A percentile compares a stretch with the other conserved stretches of the same genome.
These are phyloP conservation scores for Notamacropus eugenii DNA, from an alignment of 2,797 vertebrate genomes.

Conservation along the genomic window DNA sequence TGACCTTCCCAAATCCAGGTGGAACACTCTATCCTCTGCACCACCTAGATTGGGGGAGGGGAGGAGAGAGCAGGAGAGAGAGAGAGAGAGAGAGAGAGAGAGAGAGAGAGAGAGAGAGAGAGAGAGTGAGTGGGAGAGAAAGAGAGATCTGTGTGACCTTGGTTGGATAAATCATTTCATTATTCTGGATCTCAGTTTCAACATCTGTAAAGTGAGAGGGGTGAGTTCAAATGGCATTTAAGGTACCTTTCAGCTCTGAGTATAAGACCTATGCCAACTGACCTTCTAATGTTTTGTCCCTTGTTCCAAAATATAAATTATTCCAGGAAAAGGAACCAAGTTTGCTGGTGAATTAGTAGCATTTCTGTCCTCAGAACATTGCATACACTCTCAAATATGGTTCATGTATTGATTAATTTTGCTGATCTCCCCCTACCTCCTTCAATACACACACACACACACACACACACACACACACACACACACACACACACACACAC, in stretches of 20 bases:
- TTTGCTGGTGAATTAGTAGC: background rate
- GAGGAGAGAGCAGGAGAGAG: too few species aligned
- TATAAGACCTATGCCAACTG: background rate
- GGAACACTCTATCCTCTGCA: background rate
- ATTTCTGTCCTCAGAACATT: background rate
- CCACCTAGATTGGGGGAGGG: background rate
- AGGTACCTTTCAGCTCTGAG: background rate
- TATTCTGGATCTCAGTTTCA: background rate
- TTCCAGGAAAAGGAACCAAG: background rate
- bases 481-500: background rate
- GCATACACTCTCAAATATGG: background rate
- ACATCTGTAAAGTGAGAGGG: background rate
- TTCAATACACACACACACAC: background rate
- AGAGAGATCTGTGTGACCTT: background rate
- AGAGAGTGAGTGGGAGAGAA: too few species aligned
- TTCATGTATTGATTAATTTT: background rate
- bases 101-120: too few species aligned
- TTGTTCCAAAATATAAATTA: background rate
- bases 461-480: background rate
- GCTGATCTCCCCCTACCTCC: background rate
- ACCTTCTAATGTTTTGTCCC: background rate
- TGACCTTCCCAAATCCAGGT: background rate
- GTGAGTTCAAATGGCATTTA: background rate
- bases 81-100: too few species aligned
- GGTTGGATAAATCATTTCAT: background rate